Base-by-base conservation (phyloP, 2,888 invertebrate genomes). In the Mylabris sibirica region DNA sequence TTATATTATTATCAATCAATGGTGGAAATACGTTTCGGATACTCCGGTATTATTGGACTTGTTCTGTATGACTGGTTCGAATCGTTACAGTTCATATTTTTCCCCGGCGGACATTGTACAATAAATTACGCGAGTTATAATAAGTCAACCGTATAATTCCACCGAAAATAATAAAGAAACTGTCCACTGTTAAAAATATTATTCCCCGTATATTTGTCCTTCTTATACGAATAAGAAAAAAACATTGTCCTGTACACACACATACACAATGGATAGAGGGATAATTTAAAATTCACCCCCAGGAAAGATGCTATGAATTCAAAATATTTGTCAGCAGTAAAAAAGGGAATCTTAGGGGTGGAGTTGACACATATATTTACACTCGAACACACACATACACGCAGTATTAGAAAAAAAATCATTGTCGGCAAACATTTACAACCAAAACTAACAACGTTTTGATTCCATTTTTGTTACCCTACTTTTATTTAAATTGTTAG, bases 251-350 rank as follows among this genome's bases (percentile, higher is more conserved):
- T 24, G 12, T 12, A 53, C 12, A n/a, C 6, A 3, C n/a, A n/a
- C 14, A 8, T 49, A 49, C 11, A 3, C n/a, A n/a, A n/a, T n/a
- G 49, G 22, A 57, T 57, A 24, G 11, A 12, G 24, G 24, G 24
- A 57, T 12, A 12, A 57, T 57, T 57, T 57, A 3, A 24, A 57
- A 57, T 44, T 44, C 44, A 44, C 6, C n/a, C 5, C 57, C 24
- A n/a, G 24, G 24, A 24, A 57, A 24, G 57, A 57, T 24, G 57
- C 14, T 57, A 57, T 57, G 57, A 57, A 57, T 57, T 57, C 24
- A 3, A 3, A 57, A 57, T 57, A 12, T 24, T 20, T 2, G 57
- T 24, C 5, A 22, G 3, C 24, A 24, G 57, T 14, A 5, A 57
- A 57, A 20, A 22, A 57, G 24, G 22, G 49, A 20, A 49, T 49